Base-by-base conservation (phyloP, 2,113 vertebrate genomes). In the Hipposideros armiger region DNA sequence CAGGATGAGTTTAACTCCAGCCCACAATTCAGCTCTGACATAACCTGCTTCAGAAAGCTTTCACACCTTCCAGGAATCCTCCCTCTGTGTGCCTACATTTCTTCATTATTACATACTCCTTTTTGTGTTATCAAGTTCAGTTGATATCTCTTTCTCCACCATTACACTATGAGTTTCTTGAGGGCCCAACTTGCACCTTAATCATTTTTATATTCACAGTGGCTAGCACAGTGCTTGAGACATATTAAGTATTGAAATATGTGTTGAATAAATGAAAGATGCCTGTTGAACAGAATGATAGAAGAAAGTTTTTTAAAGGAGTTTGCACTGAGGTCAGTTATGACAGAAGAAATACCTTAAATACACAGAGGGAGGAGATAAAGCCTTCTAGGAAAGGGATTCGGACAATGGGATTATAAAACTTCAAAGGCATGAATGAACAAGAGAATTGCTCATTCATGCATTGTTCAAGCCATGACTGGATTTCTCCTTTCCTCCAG, bases 251-350 rank as follows among this genome's bases (percentile, higher is more conserved):
- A 17, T 78, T 69, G 14, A 70, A 52, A 89, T 74, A 50, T 58
- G 60, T n/a, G 81, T 84, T 89, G 60, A 90, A 32, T 60, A 7
- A 87, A 69, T 64, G 11, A 87, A 93, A 90, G 36, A 20, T 73
- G 20, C 32, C 6, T 62, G 13, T 66, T 19, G 5, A 82, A 64
- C 56, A 22, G 1, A 82, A 54, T 64, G 10, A 4, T 3, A 54
- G 26, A 67, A 87, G 15, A 50, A 62, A 22, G 19, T 70, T 76
- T 28, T 28, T 15, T 52, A 77, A 24, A 81, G 54, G 40, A 92
- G 24, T 36, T 73, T 66, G 4, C 36, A 69, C 47, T 91, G 26
- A 73, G 19, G 28, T 73, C 26, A 40, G 13, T 77, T 85, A 73
- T 47, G 14, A 95, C 17, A 19, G 4, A 82, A 93, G 47, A 70